Percentiles rank a stretch among this genome's conserved stretches.
These are phyloP conservation scores for Anas flavirostris DNA, from an alignment of 2,797 vertebrate genomes.

Conservation along the genomic window DNA sequence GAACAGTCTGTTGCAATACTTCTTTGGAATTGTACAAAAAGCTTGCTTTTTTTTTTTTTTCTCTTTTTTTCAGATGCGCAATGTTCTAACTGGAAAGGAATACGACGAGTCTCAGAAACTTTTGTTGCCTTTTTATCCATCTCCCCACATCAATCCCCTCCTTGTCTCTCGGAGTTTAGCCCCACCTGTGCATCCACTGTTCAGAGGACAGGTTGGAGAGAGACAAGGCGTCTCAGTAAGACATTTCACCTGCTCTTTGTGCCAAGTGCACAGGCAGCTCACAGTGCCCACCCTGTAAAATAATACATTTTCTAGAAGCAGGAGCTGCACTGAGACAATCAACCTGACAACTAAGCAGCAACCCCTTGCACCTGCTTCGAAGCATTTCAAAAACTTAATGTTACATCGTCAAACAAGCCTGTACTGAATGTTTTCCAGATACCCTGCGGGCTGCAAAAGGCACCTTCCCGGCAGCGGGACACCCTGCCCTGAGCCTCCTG, in stretches of 20 bases:
- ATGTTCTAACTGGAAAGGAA: background rate
- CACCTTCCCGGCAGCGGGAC: background rate
- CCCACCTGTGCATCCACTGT: fast-evolving
- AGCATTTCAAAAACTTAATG: background rate
- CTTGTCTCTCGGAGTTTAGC: background rate
- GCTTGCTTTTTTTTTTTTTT: background rate
- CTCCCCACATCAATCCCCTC: background rate
- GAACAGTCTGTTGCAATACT: background rate
- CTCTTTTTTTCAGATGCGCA: background rate
- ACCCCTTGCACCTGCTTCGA: background rate
- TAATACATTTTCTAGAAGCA: background rate
- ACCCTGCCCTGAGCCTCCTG: background rate
- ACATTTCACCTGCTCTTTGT: background rate
- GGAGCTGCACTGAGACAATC: fast-evolving
- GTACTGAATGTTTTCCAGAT: background rate
- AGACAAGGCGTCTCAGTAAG: background rate
- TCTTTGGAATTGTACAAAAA: background rate
- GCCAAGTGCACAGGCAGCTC: background rate
- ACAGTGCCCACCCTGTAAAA: fast-evolving
- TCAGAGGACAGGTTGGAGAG: background rate
- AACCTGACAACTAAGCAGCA: background rate
- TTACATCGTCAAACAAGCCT: background rate
- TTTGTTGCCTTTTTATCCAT: background rate
- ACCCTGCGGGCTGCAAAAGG: background rate
- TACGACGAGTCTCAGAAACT: background rate